Base-by-base conservation (phyloP, 2,113 vertebrate species). In the Hepsetus odoe region DNA sequence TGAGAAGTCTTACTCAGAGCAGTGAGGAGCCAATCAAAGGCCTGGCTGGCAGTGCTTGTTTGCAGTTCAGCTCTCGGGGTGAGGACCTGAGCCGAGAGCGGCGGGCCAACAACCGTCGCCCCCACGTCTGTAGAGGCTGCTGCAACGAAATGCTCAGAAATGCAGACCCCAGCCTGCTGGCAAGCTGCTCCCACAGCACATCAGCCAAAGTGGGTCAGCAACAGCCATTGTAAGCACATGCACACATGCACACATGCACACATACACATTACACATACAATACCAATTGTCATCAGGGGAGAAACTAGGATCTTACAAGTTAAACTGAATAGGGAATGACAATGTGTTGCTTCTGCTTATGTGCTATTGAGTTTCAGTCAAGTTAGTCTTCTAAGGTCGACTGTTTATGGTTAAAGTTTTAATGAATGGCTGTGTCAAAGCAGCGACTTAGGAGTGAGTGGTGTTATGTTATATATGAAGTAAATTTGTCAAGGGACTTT, bases 181-280 rank as follows among this genome's bases (percentile, higher is more conserved):
- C 81, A 81, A 73, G 58, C 79, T 74, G 58, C 79, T 87, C 66
- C 49, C 75, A 72, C 80, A 81, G 78, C 73, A 83, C 73, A 70
- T 83, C 82, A 82, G 72, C 78, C 79, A 87, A 87, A 87, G 76
- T 87, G 86, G 84, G 86, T 86, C 84, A 87, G 71, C 84, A 61
- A 74, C 58, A 38, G 75, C 65, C 72, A 75, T 40, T 33, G 5
- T 69, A 74, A 62, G 55, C 56, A 44, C 67, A 61, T 51, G 33
- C 69, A 67, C 74, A 40, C 70, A 22, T 78, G 30, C 70, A 55
- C 72, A 49, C 65, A 73, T 49, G 35, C 71, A 70, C 70, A 69
- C 49, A 55, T 56, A 62, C 44, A 59, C 49, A 73, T 28, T 30
- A 11, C 26, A 24, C 22, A 70, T 30, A 28, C 26, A 70, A 13